phyloP scores from a whole-genome alignment of 2,113 vertebrate genomes.

The Eidolon helvum region DNA sequence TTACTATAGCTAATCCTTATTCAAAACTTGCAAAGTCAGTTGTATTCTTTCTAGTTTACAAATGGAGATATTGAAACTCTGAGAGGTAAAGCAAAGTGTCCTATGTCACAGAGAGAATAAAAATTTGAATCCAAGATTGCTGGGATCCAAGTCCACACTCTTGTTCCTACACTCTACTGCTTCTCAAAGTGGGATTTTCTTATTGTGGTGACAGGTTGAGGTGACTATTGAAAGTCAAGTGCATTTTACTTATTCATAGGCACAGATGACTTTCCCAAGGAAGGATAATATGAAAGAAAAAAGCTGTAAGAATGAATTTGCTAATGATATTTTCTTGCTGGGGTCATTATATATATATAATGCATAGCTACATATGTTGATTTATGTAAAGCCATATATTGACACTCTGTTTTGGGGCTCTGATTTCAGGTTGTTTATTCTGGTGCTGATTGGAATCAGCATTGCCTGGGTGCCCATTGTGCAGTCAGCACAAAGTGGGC shows the following conservation, averaged over 20 bases:
- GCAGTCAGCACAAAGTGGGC: constrained; percentile 92
- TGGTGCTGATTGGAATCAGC: constrained; percentile 92
- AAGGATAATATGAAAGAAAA: not conserved
- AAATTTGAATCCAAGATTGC: not conserved
- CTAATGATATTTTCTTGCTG: not conserved
- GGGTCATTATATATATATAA: not conserved
- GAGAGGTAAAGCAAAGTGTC: not conserved
- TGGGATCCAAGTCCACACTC: not conserved
- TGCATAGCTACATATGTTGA: not conserved
- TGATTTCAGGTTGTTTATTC: constrained; percentile 90
- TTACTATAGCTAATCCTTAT: not conserved
- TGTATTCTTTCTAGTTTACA: not conserved
- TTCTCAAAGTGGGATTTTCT: not conserved
- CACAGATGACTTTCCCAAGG: not conserved
- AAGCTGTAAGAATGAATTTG: not conserved
- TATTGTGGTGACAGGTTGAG: not conserved
- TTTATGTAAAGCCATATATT: constrained; percentile 35
- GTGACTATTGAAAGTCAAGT: not conserved
- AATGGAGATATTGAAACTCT: not conserved
- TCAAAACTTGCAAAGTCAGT: not conserved
- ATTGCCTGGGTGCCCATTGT: constrained; percentile 97
- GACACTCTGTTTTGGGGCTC: constrained; percentile 18
- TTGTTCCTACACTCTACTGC: not conserved
- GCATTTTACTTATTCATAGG: not conserved
- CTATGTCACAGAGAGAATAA: not conserved